Conservation (phyloP, 2,113 vertebrate species). For the Strigops habroptila region DNA sequence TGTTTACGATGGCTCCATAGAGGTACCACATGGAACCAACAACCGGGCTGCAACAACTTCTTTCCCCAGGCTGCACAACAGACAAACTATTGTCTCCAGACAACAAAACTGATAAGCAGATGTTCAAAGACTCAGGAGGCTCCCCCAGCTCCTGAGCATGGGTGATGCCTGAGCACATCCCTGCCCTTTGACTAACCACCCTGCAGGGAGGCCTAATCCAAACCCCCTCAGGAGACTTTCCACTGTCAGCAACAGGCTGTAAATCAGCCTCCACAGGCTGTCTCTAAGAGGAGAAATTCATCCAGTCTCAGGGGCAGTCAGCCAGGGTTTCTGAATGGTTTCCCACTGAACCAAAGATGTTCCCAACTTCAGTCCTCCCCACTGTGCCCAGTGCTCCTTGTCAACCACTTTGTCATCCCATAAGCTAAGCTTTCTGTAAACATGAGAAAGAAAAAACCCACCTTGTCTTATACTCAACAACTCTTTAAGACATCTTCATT, state of each 20-base stretch:
- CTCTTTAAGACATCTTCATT: background rate
- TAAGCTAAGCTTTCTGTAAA: background rate
- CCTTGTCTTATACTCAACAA: background rate
- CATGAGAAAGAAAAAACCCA: background rate
- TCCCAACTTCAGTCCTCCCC: background rate
- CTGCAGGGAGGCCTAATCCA: background rate
- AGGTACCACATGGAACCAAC: background rate
- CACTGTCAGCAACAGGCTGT: background rate
- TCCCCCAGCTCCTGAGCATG: rapidly evolving
- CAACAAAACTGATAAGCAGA: background rate
- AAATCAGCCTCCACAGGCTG: background rate
- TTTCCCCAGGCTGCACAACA: rapidly evolving
- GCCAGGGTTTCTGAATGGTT: background rate
- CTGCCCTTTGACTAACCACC: background rate
- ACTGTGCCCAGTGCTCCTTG: background rate
- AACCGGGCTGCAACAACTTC: background rate
- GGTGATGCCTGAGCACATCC: background rate
- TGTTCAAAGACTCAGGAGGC: background rate
- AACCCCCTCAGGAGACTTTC: background rate
- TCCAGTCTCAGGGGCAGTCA: background rate
- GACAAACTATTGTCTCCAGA: background rate
- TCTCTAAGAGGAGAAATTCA: background rate
- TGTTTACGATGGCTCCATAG: background rate
- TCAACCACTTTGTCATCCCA: background rate
- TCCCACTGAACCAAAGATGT: background rate